These are phyloP conservation scores for Agrilus planipennis DNA, from an alignment of 1,140 invertebrate genomes.

Conservation along the genomic window DNA sequence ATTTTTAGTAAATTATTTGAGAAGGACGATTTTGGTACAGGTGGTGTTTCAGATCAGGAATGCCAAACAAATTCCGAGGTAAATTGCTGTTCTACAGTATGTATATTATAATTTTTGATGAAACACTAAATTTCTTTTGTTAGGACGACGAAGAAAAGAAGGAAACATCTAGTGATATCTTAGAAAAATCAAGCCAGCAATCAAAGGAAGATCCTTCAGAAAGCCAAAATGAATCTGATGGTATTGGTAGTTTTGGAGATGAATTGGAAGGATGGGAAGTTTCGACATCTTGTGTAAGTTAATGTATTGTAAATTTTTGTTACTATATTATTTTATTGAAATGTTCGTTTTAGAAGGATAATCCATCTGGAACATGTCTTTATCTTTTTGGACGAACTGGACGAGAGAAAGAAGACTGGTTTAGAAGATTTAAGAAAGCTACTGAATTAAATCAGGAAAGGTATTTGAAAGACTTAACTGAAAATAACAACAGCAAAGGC, in stretches of 20 bases:
- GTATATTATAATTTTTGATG: neutral
- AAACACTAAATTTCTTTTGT: slow-evolving; percentile 1
- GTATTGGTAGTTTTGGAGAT: too few species aligned
- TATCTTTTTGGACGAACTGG: slow-evolving; percentile 72
- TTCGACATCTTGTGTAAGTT: too few species aligned
- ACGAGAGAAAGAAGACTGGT: slow-evolving; percentile 86
- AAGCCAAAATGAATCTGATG: too few species aligned
- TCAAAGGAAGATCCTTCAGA: neutral
- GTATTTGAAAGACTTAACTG: neutral
- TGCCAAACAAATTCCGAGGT: neutral
- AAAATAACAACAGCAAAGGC: slow-evolving; percentile 5
- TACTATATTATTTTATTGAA: too few species aligned
- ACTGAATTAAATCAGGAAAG: too few species aligned
- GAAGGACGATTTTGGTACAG: too few species aligned
- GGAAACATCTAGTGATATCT: neutral
- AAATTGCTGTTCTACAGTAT: neutral
- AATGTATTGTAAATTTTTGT: too few species aligned
- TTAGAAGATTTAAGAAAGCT: slow-evolving; percentile 22
- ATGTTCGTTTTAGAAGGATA: slow-evolving; percentile 16
- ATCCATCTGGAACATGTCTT: slow-evolving; percentile 30
- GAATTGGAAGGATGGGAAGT: too few species aligned
- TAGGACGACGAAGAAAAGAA: neutral
- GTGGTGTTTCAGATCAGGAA: neutral
- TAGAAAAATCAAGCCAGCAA: neutral
- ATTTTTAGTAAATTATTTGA: too few species aligned